Conservation (phyloP, 2,113 vertebrate species). For the Barbus barbus region DNA sequence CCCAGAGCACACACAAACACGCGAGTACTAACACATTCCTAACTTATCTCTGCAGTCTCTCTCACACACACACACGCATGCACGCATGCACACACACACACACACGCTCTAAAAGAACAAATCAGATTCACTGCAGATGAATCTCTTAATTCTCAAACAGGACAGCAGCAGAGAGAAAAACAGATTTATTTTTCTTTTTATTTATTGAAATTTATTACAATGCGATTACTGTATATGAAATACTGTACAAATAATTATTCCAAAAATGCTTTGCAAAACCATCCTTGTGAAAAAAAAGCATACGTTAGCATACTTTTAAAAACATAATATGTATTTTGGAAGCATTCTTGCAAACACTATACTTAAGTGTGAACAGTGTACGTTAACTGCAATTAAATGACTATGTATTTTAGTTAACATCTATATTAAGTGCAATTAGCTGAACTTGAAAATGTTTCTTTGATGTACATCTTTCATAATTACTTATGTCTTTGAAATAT, state of each 20-base stretch:
- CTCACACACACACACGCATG: no score
- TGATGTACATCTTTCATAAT: neutral
- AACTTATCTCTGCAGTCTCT: neutral
- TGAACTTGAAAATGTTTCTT: no score
- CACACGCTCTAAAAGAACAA: neutral
- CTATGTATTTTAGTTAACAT: neutral
- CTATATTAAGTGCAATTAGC: no score
- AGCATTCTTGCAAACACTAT: no score
- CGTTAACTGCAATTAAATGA: neutral
- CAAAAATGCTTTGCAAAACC: neutral
- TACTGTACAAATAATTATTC: neutral
- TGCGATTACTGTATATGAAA: neutral
- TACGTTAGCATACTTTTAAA: no score
- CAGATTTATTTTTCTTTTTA: neutral
- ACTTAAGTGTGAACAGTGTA: neutral
- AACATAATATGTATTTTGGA: no score
- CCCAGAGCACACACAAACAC: no score
- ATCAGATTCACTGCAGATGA: slow-evolving; percentile 2
- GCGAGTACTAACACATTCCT: neutral
- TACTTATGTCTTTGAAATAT: neutral
- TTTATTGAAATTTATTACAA: neutral
- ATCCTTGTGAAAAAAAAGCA: neutral
- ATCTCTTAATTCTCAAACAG: neutral
- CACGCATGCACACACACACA: no score
- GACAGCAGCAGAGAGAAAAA: neutral